These are phyloP conservation scores for Drosophila ananassae DNA, from an alignment of 1,140 invertebrate species.

Conservation along the genomic window DNA sequence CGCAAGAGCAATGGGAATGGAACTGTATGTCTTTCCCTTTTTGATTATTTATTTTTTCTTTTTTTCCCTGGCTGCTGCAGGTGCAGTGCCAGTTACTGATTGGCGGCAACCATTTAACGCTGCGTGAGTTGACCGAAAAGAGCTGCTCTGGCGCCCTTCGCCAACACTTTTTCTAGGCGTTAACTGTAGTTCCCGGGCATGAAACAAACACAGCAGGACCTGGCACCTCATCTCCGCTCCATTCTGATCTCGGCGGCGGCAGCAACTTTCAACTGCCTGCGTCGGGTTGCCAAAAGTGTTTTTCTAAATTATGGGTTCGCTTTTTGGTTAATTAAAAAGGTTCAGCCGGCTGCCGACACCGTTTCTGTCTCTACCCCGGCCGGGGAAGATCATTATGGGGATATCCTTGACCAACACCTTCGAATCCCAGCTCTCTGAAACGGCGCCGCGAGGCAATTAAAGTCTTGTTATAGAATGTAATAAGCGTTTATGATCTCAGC, in stretches of 20 bases:
- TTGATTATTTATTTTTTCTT: background rate
- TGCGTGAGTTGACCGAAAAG: constrained; percentile 63
- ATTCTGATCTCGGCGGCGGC: constrained; percentile 25
- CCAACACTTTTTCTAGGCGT: constrained; percentile 70
- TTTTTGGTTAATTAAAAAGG: constrained; percentile 74
- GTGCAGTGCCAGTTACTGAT: constrained; percentile 62
- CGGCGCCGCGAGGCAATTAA: constrained; percentile 71
- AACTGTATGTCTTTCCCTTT: background rate
- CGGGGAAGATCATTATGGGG: constrained; percentile 33
- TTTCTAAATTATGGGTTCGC: constrained; percentile 73
- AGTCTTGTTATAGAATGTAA: constrained; percentile 49
- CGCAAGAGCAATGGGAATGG: constrained; percentile 14
- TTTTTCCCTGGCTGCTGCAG: constrained; percentile 46
- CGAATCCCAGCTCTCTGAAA: constrained; percentile 43
- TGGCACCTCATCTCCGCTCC: constrained; percentile 54
- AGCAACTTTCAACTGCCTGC: constrained; percentile 25
- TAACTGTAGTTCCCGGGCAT: constrained; percentile 62
- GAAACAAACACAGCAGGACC: constrained; percentile 72
- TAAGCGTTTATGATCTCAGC: constrained; percentile 28
- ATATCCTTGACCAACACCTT: constrained; percentile 69
- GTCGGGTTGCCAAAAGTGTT: constrained; percentile 56
- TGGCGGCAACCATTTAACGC: constrained; percentile 71
- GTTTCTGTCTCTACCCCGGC: too few relatives aligned
- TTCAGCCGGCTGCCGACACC: constrained; percentile 37
- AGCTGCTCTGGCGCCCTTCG: constrained; percentile 41